Base-by-base conservation (phyloP, 92 coral and sea anemone species). In the Zoanthus solanderi region DNA sequence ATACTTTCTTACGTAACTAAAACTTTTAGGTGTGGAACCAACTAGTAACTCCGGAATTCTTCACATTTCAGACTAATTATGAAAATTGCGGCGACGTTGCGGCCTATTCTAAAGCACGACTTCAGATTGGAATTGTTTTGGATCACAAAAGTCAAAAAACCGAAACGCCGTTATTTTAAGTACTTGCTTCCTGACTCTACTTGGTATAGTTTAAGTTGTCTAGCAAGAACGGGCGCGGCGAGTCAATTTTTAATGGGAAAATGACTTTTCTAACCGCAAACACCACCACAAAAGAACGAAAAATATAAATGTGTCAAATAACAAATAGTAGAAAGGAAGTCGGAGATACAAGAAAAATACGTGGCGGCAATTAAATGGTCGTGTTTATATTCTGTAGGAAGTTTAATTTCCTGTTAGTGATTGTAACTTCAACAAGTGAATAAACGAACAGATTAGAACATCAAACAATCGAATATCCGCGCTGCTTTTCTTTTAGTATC, bases 381-480 rank as follows among this genome's bases (percentile, higher is more conserved):
- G 30, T 81, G 85, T 81, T 81, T 81, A 66, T 81, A 46, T 45
- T 45, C 71, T 65, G 5, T 10, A 81, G 85, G 85, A 66, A 81
- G 74, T 81, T 68, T 81, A 81, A 81, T 81, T 81, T 81, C 75
- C 85, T 65, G 85, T 81, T 4, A 11, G 45, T 30, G 45, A 81
- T 46, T 81, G 75, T 5, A 63, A 46, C 75, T 81, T 50, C 75
- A 81, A 68, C 37, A 81, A 32, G 13, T 5, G 75, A 79, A 10
- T 63, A 61, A 18, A 61, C 57, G 58, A 81, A 80, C 50, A 79
- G 84, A 67, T 67, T 47, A 46, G 37, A 60, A 78, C 34, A 15
- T 80, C 44, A 77, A 77, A 56, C 85, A 65, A 68, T 17, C 74
- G 10, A 50, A 50, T 47, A 7, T 50, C 9, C 56, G 12, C 56